These are phyloP conservation scores for Epizoanthus fatuus DNA, from an alignment of 92 coral and sea anemone genomes.

Conservation along the genomic window DNA sequence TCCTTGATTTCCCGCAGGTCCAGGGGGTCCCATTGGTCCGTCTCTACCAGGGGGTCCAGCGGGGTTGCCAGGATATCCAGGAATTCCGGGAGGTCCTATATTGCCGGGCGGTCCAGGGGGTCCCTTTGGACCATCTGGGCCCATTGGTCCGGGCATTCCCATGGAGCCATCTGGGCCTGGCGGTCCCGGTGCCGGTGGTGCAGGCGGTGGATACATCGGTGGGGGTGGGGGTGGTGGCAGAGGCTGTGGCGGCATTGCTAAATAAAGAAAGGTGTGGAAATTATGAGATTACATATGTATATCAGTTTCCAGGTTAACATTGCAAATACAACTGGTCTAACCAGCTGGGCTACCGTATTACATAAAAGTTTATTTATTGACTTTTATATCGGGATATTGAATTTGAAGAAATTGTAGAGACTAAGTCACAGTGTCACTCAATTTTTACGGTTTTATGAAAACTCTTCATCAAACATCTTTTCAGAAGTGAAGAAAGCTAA, in stretches of 20 bases:
- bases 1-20: constrained; percentile 94
- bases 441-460: no score
- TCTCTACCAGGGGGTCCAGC: constrained; percentile 98
- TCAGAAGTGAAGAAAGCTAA: no score
- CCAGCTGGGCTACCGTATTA: no score
- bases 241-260: constrained; percentile 26
- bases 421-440: no score
- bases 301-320: no score
- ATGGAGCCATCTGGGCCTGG: constrained; percentile 97
- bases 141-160: constrained; percentile 95
- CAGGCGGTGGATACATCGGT: constrained; percentile 94
- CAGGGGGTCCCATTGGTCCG: constrained; percentile 98
- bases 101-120: constrained; percentile 98
- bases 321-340: no score
- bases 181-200: constrained; percentile 97
- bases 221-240: constrained; percentile 70
- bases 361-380: no score
- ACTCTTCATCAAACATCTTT: no score
- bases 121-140: constrained; percentile 99
- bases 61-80: constrained; percentile 96
- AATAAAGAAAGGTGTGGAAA: background rate
- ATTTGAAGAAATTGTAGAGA: no score
- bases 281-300: background rate
- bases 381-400: no score
- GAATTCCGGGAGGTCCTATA: constrained; percentile 97